Conservation (phyloP, 2,888 invertebrate species). For the Agrochola lota region DNA sequence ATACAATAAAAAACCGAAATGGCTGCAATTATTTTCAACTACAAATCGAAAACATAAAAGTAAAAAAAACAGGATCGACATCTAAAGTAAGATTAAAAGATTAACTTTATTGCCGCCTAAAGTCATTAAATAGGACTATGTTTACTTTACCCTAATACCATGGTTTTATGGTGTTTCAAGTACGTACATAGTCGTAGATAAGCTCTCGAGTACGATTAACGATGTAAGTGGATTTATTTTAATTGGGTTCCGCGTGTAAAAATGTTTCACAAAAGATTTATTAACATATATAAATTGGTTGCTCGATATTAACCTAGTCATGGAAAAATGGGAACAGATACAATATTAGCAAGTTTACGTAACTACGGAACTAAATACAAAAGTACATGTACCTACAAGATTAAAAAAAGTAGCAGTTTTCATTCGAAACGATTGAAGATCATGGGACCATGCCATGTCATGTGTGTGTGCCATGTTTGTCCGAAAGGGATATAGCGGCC, state of each 20-base stretch:
- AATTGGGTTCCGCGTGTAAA: slow-evolving; percentile 8
- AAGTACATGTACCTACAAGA: not conserved
- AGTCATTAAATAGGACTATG: slow-evolving; percentile 62
- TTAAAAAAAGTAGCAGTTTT: not conserved
- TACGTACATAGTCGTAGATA: slow-evolving; percentile 28
- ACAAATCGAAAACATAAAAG: slow-evolving; percentile 31
- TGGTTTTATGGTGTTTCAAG: slow-evolving; percentile 50
- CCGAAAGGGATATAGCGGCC: too few species aligned
- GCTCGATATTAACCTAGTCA: not conserved
- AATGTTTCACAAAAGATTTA: slow-evolving; percentile 1
- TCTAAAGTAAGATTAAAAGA: slow-evolving; percentile 71
- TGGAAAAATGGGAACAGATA: not conserved
- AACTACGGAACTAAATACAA: not conserved
- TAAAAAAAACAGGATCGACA: slow-evolving; percentile 49
- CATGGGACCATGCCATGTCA: too few species aligned
- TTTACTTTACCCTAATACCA: slow-evolving; percentile 55
- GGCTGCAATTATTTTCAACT: slow-evolving; percentile 38
- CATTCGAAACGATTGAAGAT: not conserved
- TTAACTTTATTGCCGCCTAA: slow-evolving; percentile 67
- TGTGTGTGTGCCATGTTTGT: too few species aligned
- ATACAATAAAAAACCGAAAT: slow-evolving; percentile 22
- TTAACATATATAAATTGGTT: not conserved
- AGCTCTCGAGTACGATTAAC: slow-evolving; percentile 17
- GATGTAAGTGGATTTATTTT: slow-evolving; percentile 38
- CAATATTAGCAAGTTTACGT: not conserved